Conservation (phyloP, 2,113 vertebrate genomes). For the Probosciger aterrimus region DNA sequence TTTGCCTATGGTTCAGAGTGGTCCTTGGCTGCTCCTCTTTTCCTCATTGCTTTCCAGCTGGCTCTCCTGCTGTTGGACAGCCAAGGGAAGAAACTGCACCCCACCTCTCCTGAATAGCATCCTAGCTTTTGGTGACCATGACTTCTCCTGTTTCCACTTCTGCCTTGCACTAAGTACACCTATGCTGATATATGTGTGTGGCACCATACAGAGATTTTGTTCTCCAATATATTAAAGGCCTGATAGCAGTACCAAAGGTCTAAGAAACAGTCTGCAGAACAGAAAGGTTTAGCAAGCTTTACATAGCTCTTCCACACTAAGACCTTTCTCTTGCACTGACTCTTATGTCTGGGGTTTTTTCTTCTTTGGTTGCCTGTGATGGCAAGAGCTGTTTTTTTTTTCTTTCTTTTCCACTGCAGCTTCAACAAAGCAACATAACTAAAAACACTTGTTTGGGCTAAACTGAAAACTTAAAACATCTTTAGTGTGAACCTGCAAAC, state of each 20-base stretch:
- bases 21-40: background rate
- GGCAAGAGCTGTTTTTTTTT: background rate
- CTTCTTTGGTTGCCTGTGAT: background rate
- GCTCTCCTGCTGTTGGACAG: fast-evolving
- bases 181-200: background rate
- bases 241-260: background rate
- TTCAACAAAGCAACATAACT: background rate
- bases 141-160: background rate
- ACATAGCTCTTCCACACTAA: background rate
- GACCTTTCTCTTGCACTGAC: background rate
- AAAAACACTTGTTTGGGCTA: conserved; percentile 10
- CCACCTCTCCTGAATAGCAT: background rate
- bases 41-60: background rate
- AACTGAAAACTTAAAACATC: conserved; percentile 43
- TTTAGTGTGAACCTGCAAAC: conserved; percentile 60
- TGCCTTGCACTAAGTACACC: background rate
- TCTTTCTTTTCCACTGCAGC: background rate
- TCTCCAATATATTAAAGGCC: background rate
- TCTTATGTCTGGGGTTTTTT: background rate
- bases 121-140: background rate
- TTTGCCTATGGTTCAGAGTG: fast-evolving
- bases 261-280: background rate
- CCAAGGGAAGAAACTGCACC: background rate
- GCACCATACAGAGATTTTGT: background rate
- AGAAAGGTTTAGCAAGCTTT: background rate